These are phyloP conservation scores for Dicerorhinus sumatrensis DNA, from an alignment of 2,113 vertebrate genomes.

Conservation along the genomic window DNA sequence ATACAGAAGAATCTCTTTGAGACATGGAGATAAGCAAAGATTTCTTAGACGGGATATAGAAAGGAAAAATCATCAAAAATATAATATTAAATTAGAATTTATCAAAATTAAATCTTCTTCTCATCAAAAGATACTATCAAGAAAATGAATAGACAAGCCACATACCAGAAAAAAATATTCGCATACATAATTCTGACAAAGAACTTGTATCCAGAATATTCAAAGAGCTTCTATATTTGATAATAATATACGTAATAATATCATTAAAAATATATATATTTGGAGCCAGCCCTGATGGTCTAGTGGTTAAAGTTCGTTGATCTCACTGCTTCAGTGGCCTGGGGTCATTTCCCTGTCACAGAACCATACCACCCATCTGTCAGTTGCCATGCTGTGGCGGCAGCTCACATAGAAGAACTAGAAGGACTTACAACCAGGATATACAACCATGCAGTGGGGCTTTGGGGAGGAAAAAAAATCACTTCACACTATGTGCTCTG, in stretches of 20 bases:
- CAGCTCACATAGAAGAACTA: too few species aligned
- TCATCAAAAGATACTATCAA: not conserved
- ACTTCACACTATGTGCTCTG: not conserved
- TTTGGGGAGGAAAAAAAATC: not conserved
- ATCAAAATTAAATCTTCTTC: conserved; percentile 3
- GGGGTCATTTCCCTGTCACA: too few species aligned
- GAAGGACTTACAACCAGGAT: too few species aligned
- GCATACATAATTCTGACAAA: not conserved
- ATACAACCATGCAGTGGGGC: too few species aligned
- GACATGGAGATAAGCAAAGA: not conserved
- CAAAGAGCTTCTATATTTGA: not conserved
- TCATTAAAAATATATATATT: not conserved
- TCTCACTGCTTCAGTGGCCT: too few species aligned
- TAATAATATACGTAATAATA: not conserved
- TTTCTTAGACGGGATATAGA: not conserved
- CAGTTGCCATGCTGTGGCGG: too few species aligned
- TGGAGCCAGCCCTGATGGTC: too few species aligned
- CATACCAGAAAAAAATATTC: not conserved
- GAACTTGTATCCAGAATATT: not conserved
- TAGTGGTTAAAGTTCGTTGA: too few species aligned
- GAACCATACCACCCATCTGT: too few species aligned
- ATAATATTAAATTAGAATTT: not conserved
- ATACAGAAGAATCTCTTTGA: not conserved
- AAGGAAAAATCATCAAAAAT: not conserved
- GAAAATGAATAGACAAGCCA: not conserved